A percentile compares a stretch with the other conserved stretches of the same genome.
These are phyloP conservation scores for Trinorchestia longiramus DNA, from an alignment of 1,140 invertebrate species.

Conservation along the genomic window DNA sequence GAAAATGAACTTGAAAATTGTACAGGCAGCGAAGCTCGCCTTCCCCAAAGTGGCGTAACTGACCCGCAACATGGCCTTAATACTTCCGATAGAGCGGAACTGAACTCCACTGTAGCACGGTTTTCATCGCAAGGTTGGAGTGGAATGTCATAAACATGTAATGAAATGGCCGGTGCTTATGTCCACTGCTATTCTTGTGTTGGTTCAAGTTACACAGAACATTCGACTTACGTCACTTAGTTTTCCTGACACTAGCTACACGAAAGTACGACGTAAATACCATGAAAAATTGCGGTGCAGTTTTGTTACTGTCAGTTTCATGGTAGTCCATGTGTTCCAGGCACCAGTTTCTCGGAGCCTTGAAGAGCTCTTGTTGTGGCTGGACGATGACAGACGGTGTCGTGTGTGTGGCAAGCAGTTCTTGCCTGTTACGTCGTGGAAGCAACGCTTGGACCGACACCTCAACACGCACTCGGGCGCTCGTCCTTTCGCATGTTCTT, in stretches of 20 bases:
- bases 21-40: background rate
- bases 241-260: background rate
- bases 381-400: constrained; percentile 64
- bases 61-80: background rate
- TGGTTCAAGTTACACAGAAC: background rate
- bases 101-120: background rate
- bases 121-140: background rate
- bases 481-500: constrained; percentile 65
- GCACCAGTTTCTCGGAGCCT: constrained; percentile 54
- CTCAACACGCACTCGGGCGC: constrained; percentile 66
- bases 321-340: constrained; percentile 65
- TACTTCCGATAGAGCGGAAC: background rate
- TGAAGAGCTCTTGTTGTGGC: constrained; percentile 51
- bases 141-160: background rate
- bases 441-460: constrained; percentile 65
- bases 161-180: background rate
- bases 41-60: background rate
- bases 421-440: constrained; percentile 65
- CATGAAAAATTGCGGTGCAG: constrained; percentile 44
- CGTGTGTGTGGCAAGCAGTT: constrained; percentile 67
- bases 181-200: background rate
- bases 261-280: background rate
- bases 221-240: background rate
- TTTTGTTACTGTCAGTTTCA: constrained; percentile 57
- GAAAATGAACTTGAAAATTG: constrained; percentile 35